Percentiles rank a stretch among this genome's conserved stretches.
Conservation (phyloP, 2,113 vertebrate genomes). For the cat (Felis catus) region F.catus_Fca126_mat1.0 CM031411.1:18386001-18386500, state of each 20-base stretch:
- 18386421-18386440: slow-evolving; percentile 54
- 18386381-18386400: slow-evolving; percentile 54
- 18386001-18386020: not conserved
- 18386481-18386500: slow-evolving; percentile 13
- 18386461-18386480: slow-evolving; percentile 55
- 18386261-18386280: not conserved
- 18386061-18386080: not conserved
- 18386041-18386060: not conserved
- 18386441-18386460: slow-evolving; percentile 52
- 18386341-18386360: slow-evolving; percentile 45
- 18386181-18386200: not conserved
- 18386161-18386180: not conserved
- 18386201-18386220: slow-evolving; percentile 27
- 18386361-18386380: slow-evolving; percentile 38
- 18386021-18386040: not conserved
- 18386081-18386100: not conserved
- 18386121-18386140: not conserved
- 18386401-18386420: not conserved
- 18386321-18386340: slow-evolving; percentile 56
- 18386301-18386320: slow-evolving; percentile 51
- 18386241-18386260: not conserved
- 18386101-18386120: not conserved
- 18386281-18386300: slow-evolving; percentile 41
- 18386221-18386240: slow-evolving; percentile 39
- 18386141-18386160: not conserved